Base-by-base conservation (phyloP, 2,113 vertebrate genomes). In the Hepsetus odoe region DNA sequence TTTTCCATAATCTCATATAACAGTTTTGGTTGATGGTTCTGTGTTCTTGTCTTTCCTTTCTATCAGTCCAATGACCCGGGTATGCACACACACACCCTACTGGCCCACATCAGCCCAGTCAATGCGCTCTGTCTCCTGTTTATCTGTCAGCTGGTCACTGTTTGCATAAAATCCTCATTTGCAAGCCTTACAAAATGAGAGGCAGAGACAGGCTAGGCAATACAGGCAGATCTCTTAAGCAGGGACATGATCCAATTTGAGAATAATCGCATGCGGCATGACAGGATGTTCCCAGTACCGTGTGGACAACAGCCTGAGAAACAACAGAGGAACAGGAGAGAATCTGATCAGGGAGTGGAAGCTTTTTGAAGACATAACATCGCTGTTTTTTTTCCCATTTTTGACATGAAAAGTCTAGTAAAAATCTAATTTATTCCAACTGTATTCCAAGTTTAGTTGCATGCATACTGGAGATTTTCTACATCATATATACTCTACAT, bases 161-260 rank as follows among this genome's bases (percentile, higher is more conserved):
- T 59, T 74, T 24, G n/a, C 71, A 30, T 56, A 66, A 42, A 61
- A 24, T 51, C 53, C 13, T 46, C 40, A 18, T 28, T 77, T 56
- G 26, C 42, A 49, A 61, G 42, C 65, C 74, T 75, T 75, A 70
- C 69, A 69, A 64, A 70, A 38, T 30, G 24, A 24, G 30, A 20
- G 26, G 61, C 24, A 11, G 59, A 51, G 72, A 51, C 44, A 66
- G 64, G 69, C 35, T 38, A 11, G 71, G 35, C 64, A 5, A 56
- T 74, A 33, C 69, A 76, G 74, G 59, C 62, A 66, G 61, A 73
- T 66, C 77, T 72, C 46, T 33, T 66, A 66, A 73, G 59, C 38
- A 56, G 70, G 70, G 72, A 73, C 77, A 67, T 26, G 61, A 78
- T 66, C 66, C 70, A 80, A 73, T 80, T 80, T 75, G 72, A 62